Conservation (phyloP, 1,140 invertebrate genomes). For the Antheraea pernyi region DNA sequence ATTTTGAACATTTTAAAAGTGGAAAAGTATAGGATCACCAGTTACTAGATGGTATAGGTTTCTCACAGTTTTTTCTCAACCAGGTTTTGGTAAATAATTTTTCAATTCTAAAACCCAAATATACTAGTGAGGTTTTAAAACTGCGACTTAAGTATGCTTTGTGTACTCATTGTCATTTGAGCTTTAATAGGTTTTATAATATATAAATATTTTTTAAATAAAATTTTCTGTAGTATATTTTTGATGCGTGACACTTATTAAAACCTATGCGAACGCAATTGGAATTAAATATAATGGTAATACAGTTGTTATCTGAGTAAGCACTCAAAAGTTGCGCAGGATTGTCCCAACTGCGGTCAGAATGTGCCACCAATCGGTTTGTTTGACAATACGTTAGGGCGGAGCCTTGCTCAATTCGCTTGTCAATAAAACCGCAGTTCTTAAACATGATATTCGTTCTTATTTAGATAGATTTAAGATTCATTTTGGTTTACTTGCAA, state of each 20-base stretch:
- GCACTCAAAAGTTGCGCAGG: constrained; percentile 63
- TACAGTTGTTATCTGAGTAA: constrained; percentile 39
- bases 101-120: no score
- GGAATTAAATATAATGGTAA: constrained; percentile 29
- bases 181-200: not conserved
- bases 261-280: constrained; percentile 14
- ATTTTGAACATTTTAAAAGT: no score
- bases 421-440: constrained; percentile 15
- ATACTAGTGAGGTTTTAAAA: no score
- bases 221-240: not conserved
- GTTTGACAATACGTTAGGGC: constrained; percentile 63
- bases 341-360: constrained; percentile 53
- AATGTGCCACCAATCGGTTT: constrained; percentile 64
- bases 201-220: not conserved
- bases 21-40: no score
- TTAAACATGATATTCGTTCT: constrained; percentile 16
- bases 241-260: not conserved
- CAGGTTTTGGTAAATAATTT: no score
- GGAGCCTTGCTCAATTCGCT: constrained; percentile 41
- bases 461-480: constrained; percentile 23
- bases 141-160: no score
- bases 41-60: no score
- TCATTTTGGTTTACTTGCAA: constrained; percentile 22
- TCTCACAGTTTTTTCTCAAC: no score
- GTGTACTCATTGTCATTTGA: no score